These are phyloP conservation scores for Chrysomallon squamiferum DNA, from an alignment of 1,140 invertebrate species.

Conservation along the genomic window DNA sequence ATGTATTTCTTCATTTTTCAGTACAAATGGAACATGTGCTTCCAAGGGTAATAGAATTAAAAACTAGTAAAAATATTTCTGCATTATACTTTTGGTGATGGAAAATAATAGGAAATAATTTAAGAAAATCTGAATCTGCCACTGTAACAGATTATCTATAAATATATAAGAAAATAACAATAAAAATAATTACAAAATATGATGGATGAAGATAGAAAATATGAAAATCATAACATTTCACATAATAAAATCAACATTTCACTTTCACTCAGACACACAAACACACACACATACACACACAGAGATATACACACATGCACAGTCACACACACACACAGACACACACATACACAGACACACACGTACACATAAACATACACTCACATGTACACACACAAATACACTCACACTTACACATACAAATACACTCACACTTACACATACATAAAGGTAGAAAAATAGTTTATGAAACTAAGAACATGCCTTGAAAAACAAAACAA, in stretches of 20 bases:
- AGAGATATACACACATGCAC: neutral
- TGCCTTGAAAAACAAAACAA: too few species aligned
- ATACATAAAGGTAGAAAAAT: too few species aligned
- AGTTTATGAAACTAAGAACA: too few species aligned
- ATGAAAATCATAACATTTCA: neutral
- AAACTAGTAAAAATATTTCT: too few species aligned
- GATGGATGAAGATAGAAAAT: neutral
- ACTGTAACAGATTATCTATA: neutral
- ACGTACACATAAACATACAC: neutral
- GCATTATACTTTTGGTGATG: too few species aligned
- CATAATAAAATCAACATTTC: neutral
- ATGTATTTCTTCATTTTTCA: too few species aligned
- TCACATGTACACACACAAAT: neutral
- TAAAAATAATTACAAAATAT: neutral
- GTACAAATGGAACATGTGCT: too few species aligned
- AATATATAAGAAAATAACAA: too few species aligned
- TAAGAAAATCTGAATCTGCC: neutral
- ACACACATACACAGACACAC: neutral
- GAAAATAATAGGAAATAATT: too few species aligned
- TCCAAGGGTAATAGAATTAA: too few species aligned
- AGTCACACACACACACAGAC: neutral
- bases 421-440: too few species aligned
- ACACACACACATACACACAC: neutral
- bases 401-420: too few species aligned
- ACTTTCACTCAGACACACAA: neutral